Evolutionary conservation across 2,888 invertebrate species (phyloP).

Genomic region (Buathra laborator): DNA sequence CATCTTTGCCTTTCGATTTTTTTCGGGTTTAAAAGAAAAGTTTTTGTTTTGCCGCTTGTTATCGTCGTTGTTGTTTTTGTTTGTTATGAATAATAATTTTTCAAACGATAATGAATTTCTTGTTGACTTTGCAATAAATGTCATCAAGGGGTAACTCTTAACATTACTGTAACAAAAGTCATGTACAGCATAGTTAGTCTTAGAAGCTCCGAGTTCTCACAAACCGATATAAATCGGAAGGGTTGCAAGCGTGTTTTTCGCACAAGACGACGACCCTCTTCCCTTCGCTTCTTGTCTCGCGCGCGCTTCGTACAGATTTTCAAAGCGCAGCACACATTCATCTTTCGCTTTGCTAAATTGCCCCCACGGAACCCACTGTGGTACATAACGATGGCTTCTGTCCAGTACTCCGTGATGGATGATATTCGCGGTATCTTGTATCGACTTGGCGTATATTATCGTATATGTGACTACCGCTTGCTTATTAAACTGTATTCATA

Average conservation of each 20-base stretch:
- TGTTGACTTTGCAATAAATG: too few species aligned
- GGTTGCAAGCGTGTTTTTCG: conserved; percentile 43
- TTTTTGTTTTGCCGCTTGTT: too few species aligned
- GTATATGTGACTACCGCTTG: conserved; percentile 75
- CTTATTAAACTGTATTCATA: conserved; percentile 81
- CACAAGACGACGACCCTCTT: conserved; percentile 16
- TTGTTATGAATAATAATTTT: too few species aligned
- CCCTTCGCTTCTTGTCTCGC: background rate
- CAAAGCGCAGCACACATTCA: conserved; percentile 43
- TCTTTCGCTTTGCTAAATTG: conserved; percentile 63
- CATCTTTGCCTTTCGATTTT: too few species aligned
- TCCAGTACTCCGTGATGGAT: conserved; percentile 78
- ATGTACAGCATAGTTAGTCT: background rate
- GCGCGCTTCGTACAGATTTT: conserved; percentile 54
- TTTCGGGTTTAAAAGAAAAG: too few species aligned
- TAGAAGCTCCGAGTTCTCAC: background rate
- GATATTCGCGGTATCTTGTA: conserved; percentile 78
- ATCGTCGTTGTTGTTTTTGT: too few species aligned
- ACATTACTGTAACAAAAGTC: background rate
- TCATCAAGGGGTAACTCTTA: background rate
- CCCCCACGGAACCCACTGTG: conserved; percentile 44
- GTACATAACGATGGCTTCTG: conserved; percentile 76
- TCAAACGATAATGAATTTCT: too few species aligned
- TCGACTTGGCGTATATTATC: conserved; percentile 67
- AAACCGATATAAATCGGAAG: conserved; percentile 29